Conservation (phyloP, 2,113 vertebrate genomes). For the Chitala chitala region DNA sequence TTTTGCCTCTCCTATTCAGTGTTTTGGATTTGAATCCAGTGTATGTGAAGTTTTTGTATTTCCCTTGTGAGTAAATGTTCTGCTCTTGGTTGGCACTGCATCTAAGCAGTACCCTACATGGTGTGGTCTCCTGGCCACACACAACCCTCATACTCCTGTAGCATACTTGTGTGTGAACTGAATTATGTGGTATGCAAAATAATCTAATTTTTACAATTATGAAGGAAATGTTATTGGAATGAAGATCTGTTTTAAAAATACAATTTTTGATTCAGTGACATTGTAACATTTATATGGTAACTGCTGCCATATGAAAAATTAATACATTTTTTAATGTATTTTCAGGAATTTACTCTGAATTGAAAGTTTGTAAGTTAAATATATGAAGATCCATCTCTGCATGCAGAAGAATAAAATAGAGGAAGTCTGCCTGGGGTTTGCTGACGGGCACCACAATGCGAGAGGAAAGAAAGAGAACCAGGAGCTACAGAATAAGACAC, state of each 20-base stretch:
- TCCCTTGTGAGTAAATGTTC: neutral
- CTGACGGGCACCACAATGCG: constrained; percentile 1
- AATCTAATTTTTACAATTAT: too few relatives aligned
- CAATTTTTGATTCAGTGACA: neutral
- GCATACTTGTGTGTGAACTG: too few relatives aligned
- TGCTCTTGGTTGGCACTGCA: neutral
- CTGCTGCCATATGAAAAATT: too few relatives aligned
- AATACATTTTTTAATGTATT: neutral
- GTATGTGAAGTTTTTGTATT: neutral
- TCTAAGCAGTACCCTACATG: too few relatives aligned
- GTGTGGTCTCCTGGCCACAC: too few relatives aligned
- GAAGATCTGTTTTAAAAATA: neutral
- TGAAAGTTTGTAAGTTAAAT: constrained; percentile 5
- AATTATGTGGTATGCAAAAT: too few relatives aligned
- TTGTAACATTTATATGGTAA: neutral
- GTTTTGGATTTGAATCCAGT: neutral
- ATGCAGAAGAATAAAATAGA: neutral
- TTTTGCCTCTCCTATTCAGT: neutral
- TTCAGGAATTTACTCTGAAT: constrained; percentile 15
- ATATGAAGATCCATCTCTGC: neutral
- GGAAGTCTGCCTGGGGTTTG: neutral
- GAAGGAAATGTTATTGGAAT: neutral
- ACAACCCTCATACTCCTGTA: too few relatives aligned
- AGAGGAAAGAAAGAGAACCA: neutral
- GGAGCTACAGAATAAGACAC: neutral